These are phyloP conservation scores for Latrodectus hesperus DNA, from an alignment of 2,888 invertebrate species.

Conservation along the genomic window DNA sequence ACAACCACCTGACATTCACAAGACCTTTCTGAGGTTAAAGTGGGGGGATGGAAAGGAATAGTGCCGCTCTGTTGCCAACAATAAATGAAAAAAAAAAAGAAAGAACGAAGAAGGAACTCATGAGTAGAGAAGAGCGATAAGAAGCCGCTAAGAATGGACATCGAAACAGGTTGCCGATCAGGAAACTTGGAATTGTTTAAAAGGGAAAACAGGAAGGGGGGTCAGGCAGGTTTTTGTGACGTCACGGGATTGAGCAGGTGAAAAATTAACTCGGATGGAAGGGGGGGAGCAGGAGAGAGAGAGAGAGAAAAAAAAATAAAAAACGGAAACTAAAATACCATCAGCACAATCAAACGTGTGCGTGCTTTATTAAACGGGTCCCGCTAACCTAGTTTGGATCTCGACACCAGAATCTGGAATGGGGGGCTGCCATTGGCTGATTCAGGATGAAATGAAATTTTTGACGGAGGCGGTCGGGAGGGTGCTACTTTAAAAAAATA, in stretches of 20 bases:
- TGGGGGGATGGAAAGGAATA: not conserved
- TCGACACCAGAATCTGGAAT: slow-evolving; percentile 27
- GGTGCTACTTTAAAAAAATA: slow-evolving; percentile 55
- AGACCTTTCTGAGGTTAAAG: slow-evolving; percentile 1
- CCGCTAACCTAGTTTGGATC: slow-evolving; percentile 62
- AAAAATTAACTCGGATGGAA: slow-evolving; percentile 46
- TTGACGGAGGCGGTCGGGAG: slow-evolving; percentile 59
- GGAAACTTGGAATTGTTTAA: slow-evolving; percentile 40
- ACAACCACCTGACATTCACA: not conserved
- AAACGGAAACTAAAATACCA: slow-evolving; percentile 66
- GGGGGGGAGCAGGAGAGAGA: slow-evolving; percentile 21
- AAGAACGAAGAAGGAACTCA: not conserved
- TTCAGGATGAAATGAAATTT: slow-evolving; percentile 44
- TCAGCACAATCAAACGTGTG: slow-evolving; percentile 33
- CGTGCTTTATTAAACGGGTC: slow-evolving; percentile 56
- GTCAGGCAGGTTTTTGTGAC: slow-evolving; percentile 34
- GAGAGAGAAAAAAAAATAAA: slow-evolving; percentile 30
- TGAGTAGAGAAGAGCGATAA: not conserved
- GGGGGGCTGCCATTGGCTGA: slow-evolving; percentile 44
- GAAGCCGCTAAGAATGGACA: slow-evolving; percentile 26
- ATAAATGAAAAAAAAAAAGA: not conserved
- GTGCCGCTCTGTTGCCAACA: not conserved
- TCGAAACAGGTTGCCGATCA: slow-evolving; percentile 48
- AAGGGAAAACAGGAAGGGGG: slow-evolving; percentile 50
- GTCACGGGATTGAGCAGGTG: slow-evolving; percentile 50